Conservation (phyloP, 1,140 invertebrate genomes). For the Achroia grisella region DNA sequence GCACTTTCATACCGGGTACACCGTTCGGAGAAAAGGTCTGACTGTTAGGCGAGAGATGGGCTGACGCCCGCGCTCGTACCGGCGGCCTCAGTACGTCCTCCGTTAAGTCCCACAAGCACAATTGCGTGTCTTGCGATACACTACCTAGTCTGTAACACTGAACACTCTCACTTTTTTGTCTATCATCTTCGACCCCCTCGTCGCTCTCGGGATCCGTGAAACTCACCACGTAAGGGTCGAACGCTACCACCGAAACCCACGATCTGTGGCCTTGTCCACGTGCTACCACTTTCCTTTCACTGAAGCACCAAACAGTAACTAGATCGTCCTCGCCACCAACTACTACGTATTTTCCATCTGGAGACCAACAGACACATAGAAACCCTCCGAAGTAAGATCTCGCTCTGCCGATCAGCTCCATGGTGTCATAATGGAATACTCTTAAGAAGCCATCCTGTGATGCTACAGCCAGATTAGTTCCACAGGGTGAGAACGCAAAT, state of each 20-base stretch:
- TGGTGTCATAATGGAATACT: slow-evolving; percentile 97
- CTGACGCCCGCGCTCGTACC: slow-evolving; percentile 61
- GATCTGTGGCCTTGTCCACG: slow-evolving; percentile 95
- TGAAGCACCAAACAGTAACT: slow-evolving; percentile 97
- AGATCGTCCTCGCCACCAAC: slow-evolving; percentile 99
- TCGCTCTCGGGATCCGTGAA: slow-evolving; percentile 62
- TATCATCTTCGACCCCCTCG: slow-evolving; percentile 77
- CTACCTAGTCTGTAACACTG: slow-evolving; percentile 93
- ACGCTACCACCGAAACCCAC: slow-evolving; percentile 98
- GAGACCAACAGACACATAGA: slow-evolving; percentile 97
- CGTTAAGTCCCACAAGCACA: slow-evolving; percentile 99
- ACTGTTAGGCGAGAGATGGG: slow-evolving; percentile 54
- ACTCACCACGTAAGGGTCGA: slow-evolving; percentile 90
- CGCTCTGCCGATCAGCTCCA: slow-evolving; percentile 94
- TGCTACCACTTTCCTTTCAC: slow-evolving; percentile 94
- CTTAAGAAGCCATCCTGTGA: slow-evolving; percentile 97
- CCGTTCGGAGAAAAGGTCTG: slow-evolving; percentile 55
- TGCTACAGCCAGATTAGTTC: slow-evolving; percentile 92
- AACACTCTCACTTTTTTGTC: slow-evolving; percentile 69
- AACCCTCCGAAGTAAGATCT: slow-evolving; percentile 98
- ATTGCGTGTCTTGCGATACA: slow-evolving; percentile 97
- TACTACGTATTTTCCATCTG: slow-evolving; percentile 95
- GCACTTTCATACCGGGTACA: slow-evolving; percentile 39
- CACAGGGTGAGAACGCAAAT: slow-evolving; percentile 97
- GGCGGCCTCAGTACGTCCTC: slow-evolving; percentile 91